phyloP scores from a whole-genome alignment of 2,113 vertebrate species.

The Aegotheles bennettii region DNA sequence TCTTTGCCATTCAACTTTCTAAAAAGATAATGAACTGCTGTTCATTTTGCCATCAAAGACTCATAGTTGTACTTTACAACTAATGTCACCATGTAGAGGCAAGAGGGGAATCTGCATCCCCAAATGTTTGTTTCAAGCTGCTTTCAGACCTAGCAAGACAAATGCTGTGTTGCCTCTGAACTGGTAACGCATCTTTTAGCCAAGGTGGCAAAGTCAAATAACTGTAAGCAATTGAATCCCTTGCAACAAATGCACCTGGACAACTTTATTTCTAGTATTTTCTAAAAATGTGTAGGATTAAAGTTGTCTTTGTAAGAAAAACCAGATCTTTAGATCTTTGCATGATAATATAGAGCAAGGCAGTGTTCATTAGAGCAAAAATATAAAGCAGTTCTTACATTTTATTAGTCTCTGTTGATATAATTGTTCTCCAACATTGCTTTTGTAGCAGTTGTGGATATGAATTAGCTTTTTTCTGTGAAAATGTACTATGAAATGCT shows the following conservation, averaged over 20 bases:
- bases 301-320: neutral
- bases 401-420: neutral
- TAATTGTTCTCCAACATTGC: neutral
- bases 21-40: neutral
- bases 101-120: neutral
- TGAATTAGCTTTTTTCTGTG: neutral
- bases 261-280: neutral
- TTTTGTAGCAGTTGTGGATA: neutral
- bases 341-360: neutral
- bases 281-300: neutral
- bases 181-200: neutral
- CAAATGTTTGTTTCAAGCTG: neutral
- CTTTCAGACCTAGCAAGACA: neutral
- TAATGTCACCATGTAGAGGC: neutral
- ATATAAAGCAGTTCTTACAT: neutral
- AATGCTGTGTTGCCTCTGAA: neutral
- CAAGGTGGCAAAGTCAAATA: neutral
- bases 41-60: neutral
- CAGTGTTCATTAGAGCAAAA: neutral
- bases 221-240: neutral
- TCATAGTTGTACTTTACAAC: neutral
- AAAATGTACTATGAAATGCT: neutral
- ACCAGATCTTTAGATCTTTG: neutral
- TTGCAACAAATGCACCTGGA: neutral
- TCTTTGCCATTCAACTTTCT: neutral